Evolutionary conservation across 1,140 invertebrate genomes (phyloP).

Genomic region (Lordiphosa collinella): DNA sequence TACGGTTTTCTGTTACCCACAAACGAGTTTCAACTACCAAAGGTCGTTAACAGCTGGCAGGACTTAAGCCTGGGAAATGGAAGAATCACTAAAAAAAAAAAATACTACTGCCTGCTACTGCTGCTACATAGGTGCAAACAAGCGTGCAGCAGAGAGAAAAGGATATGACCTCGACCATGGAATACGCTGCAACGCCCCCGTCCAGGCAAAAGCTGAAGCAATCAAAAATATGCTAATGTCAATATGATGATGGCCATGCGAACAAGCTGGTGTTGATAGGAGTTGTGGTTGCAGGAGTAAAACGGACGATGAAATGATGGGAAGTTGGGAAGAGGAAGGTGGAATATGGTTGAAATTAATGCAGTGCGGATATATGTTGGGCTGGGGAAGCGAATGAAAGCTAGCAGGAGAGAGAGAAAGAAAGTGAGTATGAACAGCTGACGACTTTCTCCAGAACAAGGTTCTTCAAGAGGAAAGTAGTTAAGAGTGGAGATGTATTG

Average conservation of each 20-base stretch:
- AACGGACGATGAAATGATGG: not conserved
- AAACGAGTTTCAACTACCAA: constrained; percentile 61
- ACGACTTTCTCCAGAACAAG: too few relatives aligned
- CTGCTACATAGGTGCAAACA: constrained; percentile 60
- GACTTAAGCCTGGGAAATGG: constrained; percentile 53
- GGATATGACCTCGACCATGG: constrained; percentile 66
- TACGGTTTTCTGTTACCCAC: constrained; percentile 15
- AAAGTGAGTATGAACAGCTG: too few relatives aligned
- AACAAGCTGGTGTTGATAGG: constrained; percentile 1
- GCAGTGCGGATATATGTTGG: not conserved
- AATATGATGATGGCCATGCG: constrained; percentile 24
- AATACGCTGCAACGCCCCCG: constrained; percentile 42
- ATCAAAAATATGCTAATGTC: constrained; percentile 49
- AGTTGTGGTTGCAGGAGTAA: not conserved
- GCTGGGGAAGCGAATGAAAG: too few relatives aligned
- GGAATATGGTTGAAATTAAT: not conserved
- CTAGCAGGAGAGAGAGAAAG: too few relatives aligned
- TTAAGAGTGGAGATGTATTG: too few relatives aligned
- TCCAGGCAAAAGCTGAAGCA: not conserved
- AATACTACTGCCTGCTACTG: not conserved
- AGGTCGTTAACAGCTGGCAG: constrained; percentile 69
- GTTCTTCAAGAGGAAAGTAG: too few relatives aligned
- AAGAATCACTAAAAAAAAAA: constrained; percentile 13
- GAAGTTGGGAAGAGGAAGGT: not conserved
- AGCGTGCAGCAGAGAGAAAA: constrained; percentile 25